Conservation (phyloP, 2,797 vertebrate species). For the Siniperca scherzeri region DNA sequence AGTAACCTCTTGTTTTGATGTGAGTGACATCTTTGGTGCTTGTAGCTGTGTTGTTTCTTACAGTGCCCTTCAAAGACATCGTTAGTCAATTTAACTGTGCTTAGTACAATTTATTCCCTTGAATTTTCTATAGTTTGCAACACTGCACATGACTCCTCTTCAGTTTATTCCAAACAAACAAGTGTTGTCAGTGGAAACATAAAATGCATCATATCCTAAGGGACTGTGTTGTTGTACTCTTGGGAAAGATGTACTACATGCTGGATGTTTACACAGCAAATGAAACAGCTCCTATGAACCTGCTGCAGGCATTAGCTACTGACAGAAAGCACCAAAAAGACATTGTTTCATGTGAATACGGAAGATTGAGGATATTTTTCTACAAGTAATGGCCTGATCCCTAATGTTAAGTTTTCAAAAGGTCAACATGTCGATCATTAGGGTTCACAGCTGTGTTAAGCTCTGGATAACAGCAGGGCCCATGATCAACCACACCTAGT, state of each 20-base stretch:
- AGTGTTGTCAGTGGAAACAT: constrained; percentile 15
- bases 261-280: constrained; percentile 5
- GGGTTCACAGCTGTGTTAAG: not conserved
- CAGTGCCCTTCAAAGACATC: not conserved
- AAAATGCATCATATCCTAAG: not conserved
- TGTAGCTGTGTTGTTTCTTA: not conserved
- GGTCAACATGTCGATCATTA: not conserved
- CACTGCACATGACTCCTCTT: not conserved
- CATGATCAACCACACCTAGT: constrained; percentile 14
- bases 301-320: not conserved
- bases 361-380: not conserved
- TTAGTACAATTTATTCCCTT: not conserved
- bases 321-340: not conserved
- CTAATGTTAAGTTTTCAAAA: not conserved
- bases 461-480: constrained; percentile 9
- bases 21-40: not conserved
- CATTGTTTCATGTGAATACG: not conserved
- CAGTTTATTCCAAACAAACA: constrained; percentile 1
- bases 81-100: not conserved
- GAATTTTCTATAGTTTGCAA: not conserved
- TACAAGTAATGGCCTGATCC: not conserved
- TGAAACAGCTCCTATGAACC: not conserved
- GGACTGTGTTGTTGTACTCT: not conserved
- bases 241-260: not conserved
- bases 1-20: not conserved